Evolutionary conservation across 2,113 vertebrate genomes (phyloP).

Genomic region (Mastomys coucha): DNA sequence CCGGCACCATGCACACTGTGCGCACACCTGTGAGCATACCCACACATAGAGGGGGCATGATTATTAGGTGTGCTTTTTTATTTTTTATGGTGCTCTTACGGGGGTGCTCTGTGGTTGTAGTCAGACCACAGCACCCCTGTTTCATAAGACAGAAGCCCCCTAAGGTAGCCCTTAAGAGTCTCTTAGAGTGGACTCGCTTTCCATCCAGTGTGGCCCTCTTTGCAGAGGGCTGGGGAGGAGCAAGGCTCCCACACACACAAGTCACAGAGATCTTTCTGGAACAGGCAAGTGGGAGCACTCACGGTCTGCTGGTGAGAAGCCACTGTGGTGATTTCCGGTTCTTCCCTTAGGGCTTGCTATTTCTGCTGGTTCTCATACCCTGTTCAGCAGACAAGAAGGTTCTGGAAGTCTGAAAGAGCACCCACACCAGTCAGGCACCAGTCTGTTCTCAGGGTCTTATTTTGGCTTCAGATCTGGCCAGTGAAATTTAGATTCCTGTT

Average conservation of each 20-base stretch:
- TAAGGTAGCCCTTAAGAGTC: not conserved
- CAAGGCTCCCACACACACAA: not conserved
- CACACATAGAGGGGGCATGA: not conserved
- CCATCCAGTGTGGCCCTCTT: not conserved
- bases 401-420: not conserved
- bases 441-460: conserved; percentile 49
- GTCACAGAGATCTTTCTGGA: not conserved
- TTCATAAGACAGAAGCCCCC: not conserved
- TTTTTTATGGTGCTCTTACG: not conserved
- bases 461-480: conserved; percentile 14
- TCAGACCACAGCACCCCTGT: too few relatives aligned
- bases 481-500: not conserved
- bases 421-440: not conserved
- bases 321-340: not conserved
- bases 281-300: not conserved
- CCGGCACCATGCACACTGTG: not conserved
- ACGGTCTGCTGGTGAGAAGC: not conserved
- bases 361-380: not conserved
- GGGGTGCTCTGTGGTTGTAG: not conserved
- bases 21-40: not conserved
- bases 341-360: not conserved
- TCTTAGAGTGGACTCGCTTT: not conserved
- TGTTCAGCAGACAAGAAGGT: not conserved
- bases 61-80: not conserved
- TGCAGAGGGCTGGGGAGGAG: not conserved